A percentile compares a stretch with the other conserved stretches of the same genome.
These are phyloP conservation scores for Netelia inedita DNA, from an alignment of 2,888 invertebrate species.

Conservation along the genomic window DNA sequence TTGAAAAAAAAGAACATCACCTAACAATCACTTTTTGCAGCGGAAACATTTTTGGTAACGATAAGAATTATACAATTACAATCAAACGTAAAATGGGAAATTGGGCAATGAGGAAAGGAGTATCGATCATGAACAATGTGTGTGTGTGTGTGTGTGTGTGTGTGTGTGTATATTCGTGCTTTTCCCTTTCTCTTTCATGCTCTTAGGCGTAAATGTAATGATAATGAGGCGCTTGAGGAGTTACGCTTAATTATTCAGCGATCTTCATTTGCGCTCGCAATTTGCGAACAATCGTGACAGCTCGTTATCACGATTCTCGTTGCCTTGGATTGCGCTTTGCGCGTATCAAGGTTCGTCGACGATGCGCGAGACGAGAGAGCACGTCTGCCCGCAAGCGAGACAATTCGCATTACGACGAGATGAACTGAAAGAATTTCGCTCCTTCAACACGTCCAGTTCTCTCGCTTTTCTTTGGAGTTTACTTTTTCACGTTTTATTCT, in stretches of 20 bases:
- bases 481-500: background rate
- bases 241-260: conserved; percentile 18
- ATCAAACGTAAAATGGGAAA: conserved; percentile 13
- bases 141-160: background rate
- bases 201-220: conserved; percentile 9
- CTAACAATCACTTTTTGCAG: conserved; percentile 44
- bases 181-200: background rate
- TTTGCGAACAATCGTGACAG: background rate
- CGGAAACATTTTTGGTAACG: conserved; percentile 59
- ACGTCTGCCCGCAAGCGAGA: conserved; percentile 50
- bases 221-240: conserved; percentile 24
- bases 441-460: background rate
- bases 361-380: conserved; percentile 1
- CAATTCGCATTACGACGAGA: conserved; percentile 24
- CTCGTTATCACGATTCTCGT: background rate
- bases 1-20: conserved; percentile 44
- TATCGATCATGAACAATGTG: conserved; percentile 38
- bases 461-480: background rate
- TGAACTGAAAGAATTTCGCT: background rate
- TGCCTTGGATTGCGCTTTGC: background rate
- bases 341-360: background rate
- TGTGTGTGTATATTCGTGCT: background rate
- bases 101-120: conserved; percentile 27
- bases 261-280: conserved; percentile 27
- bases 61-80: conserved; percentile 63